A percentile compares a stretch with the other conserved stretches of the same genome.
phyloP scores from a whole-genome alignment of 2,797 vertebrate genomes.

The Gastrophryne carolinensis region DNA sequence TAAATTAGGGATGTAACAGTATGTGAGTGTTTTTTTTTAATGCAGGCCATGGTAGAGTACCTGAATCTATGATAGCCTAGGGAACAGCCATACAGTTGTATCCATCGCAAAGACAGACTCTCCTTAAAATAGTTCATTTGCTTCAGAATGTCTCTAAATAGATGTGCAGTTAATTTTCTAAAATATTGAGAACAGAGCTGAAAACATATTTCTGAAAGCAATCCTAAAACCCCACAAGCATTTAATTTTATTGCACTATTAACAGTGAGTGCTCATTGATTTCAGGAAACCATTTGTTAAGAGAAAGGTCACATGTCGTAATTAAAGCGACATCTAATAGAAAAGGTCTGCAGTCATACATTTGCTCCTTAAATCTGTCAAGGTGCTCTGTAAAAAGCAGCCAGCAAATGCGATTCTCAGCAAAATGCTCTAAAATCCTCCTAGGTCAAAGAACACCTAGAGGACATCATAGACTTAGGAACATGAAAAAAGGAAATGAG shows the following conservation, averaged over 20 bases:
- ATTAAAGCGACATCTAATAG: conserved; percentile 17
- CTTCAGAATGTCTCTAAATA: background rate
- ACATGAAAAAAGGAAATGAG: background rate
- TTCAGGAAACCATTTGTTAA: conserved; percentile 5
- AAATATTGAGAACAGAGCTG: background rate
- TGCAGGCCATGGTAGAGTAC: too few relatives aligned
- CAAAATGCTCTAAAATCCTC: background rate
- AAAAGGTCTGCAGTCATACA: conserved; percentile 16
- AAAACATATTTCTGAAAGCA: conserved; percentile 16
- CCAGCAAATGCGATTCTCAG: background rate
- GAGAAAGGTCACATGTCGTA: conserved; percentile 22
- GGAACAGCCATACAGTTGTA: too few relatives aligned
- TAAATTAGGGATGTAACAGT: too few relatives aligned
- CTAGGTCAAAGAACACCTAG: conserved; percentile 15
- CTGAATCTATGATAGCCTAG: too few relatives aligned
- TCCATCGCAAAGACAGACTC: too few relatives aligned
- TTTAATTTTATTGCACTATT: conserved; percentile 41
- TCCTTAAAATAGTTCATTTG: background rate
- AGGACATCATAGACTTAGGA: background rate
- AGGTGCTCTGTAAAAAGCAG: background rate
- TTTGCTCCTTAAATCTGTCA: conserved; percentile 18
- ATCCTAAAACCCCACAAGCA: background rate
- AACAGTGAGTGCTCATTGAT: conserved; percentile 20
- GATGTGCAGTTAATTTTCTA: background rate
- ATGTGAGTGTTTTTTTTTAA: too few relatives aligned